Evolutionary conservation across 2,888 invertebrate genomes (phyloP).

Genomic region (Himalopsyche kuldschensis): DNA sequence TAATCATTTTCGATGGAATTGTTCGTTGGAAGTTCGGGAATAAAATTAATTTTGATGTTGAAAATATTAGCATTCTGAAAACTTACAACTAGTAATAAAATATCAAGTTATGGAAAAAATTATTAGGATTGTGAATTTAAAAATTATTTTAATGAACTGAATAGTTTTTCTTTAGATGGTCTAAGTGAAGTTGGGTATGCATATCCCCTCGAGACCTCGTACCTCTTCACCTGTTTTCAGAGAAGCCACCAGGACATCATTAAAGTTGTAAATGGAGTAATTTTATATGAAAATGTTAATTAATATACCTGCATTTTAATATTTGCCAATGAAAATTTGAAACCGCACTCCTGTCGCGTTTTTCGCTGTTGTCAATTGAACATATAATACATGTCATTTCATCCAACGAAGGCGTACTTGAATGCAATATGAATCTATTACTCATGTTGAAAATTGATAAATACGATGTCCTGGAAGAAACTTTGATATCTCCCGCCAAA

Average conservation of each 20-base stretch:
- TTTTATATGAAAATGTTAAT: neutral
- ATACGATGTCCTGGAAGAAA: neutral
- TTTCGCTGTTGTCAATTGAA: conserved; percentile 2
- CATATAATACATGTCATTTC: conserved; percentile 18
- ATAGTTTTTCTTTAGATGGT: no score
- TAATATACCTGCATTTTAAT: conserved; percentile 23
- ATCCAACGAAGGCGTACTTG: neutral
- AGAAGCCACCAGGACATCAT: no score
- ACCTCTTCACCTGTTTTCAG: no score
- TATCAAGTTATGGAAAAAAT: neutral
- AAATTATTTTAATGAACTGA: no score
- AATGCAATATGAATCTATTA: conserved; percentile 8
- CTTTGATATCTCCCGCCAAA: neutral
- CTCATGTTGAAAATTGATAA: neutral
- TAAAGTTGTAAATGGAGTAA: no score
- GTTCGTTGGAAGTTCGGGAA: neutral
- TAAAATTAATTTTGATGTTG: conserved; percentile 2
- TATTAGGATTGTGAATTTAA: no score
- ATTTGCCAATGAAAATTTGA: conserved; percentile 27
- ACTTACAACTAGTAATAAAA: no score
- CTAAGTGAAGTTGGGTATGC: no score
- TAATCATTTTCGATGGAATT: neutral
- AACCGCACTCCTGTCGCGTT: conserved; percentile 16
- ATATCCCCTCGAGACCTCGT: no score
- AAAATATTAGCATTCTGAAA: conserved; percentile 24